A percentile compares a stretch with the other conserved stretches of the same genome.
These are phyloP conservation scores for Sycobia sp. DNA, from an alignment of 1,140 invertebrate species.

Conservation along the genomic window DNA sequence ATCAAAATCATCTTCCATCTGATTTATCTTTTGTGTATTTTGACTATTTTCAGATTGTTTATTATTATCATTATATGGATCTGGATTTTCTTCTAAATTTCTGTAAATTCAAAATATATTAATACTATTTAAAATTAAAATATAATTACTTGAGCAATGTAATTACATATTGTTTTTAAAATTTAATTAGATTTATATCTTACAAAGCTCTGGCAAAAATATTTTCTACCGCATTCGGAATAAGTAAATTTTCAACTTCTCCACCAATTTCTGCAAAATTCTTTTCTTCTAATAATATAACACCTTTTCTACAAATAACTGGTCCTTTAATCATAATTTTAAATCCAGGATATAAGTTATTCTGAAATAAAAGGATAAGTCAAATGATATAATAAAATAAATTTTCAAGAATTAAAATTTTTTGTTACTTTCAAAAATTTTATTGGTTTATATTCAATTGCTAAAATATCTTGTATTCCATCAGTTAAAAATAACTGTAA, in stretches of 20 bases:
- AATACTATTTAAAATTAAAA: neutral
- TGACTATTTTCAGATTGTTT: conserved; percentile 19
- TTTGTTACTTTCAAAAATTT: conserved; percentile 66
- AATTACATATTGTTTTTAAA: neutral
- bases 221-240: conserved; percentile 67
- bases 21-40: conserved; percentile 1
- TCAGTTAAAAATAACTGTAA: conserved; percentile 77
- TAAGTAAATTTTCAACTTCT: conserved; percentile 71
- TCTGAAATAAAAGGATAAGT: conserved; percentile 40
- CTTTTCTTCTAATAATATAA: conserved; percentile 70
- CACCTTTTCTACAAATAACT: conserved; percentile 71
- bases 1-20: conserved; percentile 49
- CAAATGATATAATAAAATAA: conserved; percentile 6
- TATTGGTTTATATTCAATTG: conserved; percentile 76
- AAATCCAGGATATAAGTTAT: conserved; percentile 53
- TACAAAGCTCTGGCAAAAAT: conserved; percentile 67
- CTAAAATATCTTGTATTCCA: conserved; percentile 72
- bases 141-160: neutral
- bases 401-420: conserved; percentile 32
- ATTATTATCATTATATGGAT: conserved; percentile 53
- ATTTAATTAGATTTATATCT: conserved; percentile 35
- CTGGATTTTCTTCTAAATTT: conserved; percentile 58
- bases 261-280: conserved; percentile 74
- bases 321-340: conserved; percentile 67
- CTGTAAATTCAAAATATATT: conserved; percentile 38